Evolutionary conservation across 2,113 vertebrate genomes (phyloP), one percentile per base, ranked within the genome.

Genomic region (Rostratula benghalensis): DNA sequence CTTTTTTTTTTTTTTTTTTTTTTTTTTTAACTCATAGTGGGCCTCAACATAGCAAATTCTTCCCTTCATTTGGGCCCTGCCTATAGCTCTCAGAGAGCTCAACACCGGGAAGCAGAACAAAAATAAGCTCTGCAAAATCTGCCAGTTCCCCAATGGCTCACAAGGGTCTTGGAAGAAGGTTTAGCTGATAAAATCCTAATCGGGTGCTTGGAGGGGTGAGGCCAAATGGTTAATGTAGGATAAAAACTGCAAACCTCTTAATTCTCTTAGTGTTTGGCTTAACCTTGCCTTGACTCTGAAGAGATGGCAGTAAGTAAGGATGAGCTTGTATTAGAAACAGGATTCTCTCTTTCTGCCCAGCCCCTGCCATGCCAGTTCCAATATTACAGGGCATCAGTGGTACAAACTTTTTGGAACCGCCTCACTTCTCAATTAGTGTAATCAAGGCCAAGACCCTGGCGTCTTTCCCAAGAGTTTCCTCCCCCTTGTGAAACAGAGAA

Each of bases 211-310:
- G 91, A 89, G 74, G 59, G 39, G 75, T 71, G 81, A 96, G 90
- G 80, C 96, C 96, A 96, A 96, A 95, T 91, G 96, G 95, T 97
- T 97, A 94, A 95, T 92, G 82, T 96, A 93, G 95, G 96, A 97
- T 96, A 92, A 96, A 97, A 97, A 88, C 78, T 78, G 73, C 90
- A 96, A 92, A 92, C 93, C 93, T 88, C 89, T 94, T 97, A 96
- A 96, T 97, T 96, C 94, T 94, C 94, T 97, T 96, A 94, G 84
- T 95, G 78, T 95, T 93, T 94, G 80, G 93, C 93, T 97, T 97
- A 97, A 96, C 95, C 96, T 97, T 95, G 86, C 89, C 80, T 96
- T 95, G 96, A 95, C 97, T 95, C 92, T 93, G 93, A 86, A 87
- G 90, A 79, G 83, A 96, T 76, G 93, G 85, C 87, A 65, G 84